A percentile compares a stretch with the other conserved stretches of the same genome.
phyloP scores from a whole-genome alignment of 2,888 invertebrate genomes.

The Thymelicus sylvestris region DNA sequence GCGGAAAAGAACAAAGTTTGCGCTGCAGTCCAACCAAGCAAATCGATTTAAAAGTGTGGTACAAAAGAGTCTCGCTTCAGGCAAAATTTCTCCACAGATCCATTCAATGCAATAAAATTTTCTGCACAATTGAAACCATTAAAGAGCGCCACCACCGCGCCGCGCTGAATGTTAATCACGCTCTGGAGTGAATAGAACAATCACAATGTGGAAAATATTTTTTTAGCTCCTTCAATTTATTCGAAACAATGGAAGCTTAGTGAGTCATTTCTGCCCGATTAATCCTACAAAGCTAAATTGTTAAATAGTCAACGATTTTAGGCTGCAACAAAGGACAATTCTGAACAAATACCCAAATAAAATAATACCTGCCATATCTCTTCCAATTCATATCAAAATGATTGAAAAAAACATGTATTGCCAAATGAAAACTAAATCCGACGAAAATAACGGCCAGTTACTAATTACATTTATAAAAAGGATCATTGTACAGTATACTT shows the following conservation, averaged over 20 bases:
- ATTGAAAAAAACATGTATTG: no score
- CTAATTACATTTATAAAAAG: no score
- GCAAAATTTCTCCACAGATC: constrained; percentile 65
- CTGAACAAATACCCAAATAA: neutral
- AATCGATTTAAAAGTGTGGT: constrained; percentile 65
- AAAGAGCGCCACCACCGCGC: constrained; percentile 66
- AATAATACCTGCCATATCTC: no score
- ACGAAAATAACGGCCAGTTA: no score
- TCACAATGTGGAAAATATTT: constrained; percentile 68
- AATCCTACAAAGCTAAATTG: constrained; percentile 9
- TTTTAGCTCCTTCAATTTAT: constrained; percentile 61
- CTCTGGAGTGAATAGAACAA: constrained; percentile 78
- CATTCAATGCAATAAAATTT: constrained; percentile 82
- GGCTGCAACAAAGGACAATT: neutral
- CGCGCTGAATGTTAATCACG: constrained; percentile 76
- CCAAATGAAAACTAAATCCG: no score
- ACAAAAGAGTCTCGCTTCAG: constrained; percentile 59
- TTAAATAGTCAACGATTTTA: neutral
- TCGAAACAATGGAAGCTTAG: constrained; percentile 56
- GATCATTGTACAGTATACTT: no score
- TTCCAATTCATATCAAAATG: no score
- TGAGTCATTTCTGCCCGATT: constrained; percentile 26
- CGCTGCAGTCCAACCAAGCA: constrained; percentile 30
- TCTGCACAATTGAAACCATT: constrained; percentile 83
- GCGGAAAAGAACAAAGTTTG: constrained; percentile 23